Base-by-base conservation (phyloP, 1,140 invertebrate species). In the Orius laevigatus region DNA sequence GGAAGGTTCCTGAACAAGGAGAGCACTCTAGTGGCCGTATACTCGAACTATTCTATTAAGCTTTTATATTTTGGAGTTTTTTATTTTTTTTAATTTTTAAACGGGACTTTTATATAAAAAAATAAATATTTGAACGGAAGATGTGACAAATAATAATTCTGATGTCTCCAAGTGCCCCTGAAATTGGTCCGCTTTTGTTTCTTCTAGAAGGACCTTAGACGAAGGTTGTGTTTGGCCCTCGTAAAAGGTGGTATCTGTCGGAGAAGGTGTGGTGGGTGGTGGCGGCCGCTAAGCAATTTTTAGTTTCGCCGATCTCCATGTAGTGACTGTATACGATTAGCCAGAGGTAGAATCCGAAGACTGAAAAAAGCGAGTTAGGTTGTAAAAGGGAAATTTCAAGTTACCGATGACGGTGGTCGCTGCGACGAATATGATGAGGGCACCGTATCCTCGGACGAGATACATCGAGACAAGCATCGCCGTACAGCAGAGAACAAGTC, bases 301-400 rank as follows among this genome's bases (percentile, higher is more conserved):
- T 52, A 11, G n/a, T 33, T 10, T 49, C 52, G 11, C 49, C 40
- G 15, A 57, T 35, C 46, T 59, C 52, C 47, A 63, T 63, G 53
- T 71, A 71, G 19, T 65, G 63, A 40, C 67, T 69, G 48, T 69
- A 71, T 0, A 70, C 69, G 1, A 67, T 64, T 12, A 69, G 60
- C 67, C 67, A 70, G 34, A 66, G 53, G 54, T 67, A 70, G 44
- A 68, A 60, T 33, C 60, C 64, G 15, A 64, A 43, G 9, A 58
- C 57, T 41, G 62, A 56, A 14, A 60, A 50, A 16, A 40, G 11
- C 11, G 25, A 3, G 11, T 3, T 34, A 44, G 9, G 1, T 40
- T 39, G 9, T 45, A 36, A 20, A 9, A 48, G 40, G 33, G 47
- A 35, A 31, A 44, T 8, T 36, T 14, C 19, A 1, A 48, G 25